phyloP scores from a whole-genome alignment of 2,113 vertebrate genomes.

The Thinocorus orbignyianus region DNA sequence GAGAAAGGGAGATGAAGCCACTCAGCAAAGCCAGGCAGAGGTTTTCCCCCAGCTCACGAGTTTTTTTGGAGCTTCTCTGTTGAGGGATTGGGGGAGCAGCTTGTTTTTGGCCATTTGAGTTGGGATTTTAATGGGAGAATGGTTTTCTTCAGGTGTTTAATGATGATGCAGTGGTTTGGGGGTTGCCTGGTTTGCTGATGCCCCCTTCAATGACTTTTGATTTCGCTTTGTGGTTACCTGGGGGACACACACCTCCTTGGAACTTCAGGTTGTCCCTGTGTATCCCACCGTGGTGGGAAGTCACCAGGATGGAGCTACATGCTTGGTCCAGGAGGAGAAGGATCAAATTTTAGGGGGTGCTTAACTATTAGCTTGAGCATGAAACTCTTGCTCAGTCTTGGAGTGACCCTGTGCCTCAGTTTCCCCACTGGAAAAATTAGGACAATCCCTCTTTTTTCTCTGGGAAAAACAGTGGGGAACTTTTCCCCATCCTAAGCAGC shows the following conservation, averaged over 20 bases:
- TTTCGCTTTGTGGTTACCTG: neutral
- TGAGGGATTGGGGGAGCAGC: rapidly evolving
- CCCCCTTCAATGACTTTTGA: rapidly evolving
- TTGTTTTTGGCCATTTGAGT: neutral
- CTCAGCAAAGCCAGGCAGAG: neutral
- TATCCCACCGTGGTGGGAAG: rapidly evolving
- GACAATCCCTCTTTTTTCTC: neutral
- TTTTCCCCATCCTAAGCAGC: neutral
- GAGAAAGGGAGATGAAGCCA: neutral
- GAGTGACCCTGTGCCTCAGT: rapidly evolving
- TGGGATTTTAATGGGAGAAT: rapidly evolving
- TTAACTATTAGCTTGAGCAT: neutral
- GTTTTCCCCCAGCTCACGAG: rapidly evolving
- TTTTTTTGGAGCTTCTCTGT: neutral
- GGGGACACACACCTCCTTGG: rapidly evolving
- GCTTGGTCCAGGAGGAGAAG: neutral
- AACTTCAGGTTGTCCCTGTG: neutral
- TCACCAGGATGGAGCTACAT: neutral
- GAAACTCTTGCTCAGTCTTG: rapidly evolving
- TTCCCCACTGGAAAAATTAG: neutral
- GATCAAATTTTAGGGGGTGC: neutral
- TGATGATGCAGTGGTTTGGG: neutral
- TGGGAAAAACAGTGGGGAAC: neutral
- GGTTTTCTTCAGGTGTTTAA: neutral
- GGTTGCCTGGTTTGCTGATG: neutral